Evolutionary conservation across 2,113 vertebrate genomes (phyloP).

Genomic region (Sylvilagus bachmani): DNA sequence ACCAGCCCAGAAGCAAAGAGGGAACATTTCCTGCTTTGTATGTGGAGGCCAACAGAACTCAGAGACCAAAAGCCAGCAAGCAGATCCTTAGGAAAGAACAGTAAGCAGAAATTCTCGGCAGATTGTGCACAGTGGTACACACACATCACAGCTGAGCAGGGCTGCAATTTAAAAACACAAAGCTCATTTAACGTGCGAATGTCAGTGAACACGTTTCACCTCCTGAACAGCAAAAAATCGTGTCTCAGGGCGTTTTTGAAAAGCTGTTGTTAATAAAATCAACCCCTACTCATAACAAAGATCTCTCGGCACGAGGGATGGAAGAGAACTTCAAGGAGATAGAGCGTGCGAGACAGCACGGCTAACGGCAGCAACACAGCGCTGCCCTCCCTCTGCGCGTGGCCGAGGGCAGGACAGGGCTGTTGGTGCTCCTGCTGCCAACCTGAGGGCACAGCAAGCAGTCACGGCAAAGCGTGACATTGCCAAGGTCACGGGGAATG

Average conservation of each 20-base stretch:
- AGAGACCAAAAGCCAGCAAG: conserved; percentile 22
- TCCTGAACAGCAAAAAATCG: conserved; percentile 27
- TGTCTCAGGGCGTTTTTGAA: background rate
- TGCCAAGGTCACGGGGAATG: background rate
- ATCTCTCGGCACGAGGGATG: background rate
- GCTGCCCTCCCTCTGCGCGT: background rate
- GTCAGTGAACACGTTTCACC: conserved; percentile 20
- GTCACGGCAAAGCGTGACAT: conserved; percentile 19
- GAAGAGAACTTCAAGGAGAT: background rate
- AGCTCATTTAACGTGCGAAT: background rate
- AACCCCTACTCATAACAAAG: background rate
- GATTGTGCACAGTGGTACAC: background rate
- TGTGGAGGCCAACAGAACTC: background rate
- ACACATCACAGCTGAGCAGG: background rate
- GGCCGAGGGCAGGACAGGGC: background rate
- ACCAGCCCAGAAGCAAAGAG: background rate
- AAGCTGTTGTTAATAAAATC: background rate
- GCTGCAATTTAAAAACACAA: conserved; percentile 41
- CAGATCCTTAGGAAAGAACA: background rate
- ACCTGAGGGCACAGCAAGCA: background rate
- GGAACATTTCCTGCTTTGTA: background rate
- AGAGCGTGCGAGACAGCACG: background rate
- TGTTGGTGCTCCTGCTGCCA: background rate
- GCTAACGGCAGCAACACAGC: background rate
- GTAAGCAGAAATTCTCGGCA: background rate